These are phyloP conservation scores for Drosophila neotestacea DNA, from an alignment of 2,888 invertebrate genomes.

Conservation along the genomic window DNA sequence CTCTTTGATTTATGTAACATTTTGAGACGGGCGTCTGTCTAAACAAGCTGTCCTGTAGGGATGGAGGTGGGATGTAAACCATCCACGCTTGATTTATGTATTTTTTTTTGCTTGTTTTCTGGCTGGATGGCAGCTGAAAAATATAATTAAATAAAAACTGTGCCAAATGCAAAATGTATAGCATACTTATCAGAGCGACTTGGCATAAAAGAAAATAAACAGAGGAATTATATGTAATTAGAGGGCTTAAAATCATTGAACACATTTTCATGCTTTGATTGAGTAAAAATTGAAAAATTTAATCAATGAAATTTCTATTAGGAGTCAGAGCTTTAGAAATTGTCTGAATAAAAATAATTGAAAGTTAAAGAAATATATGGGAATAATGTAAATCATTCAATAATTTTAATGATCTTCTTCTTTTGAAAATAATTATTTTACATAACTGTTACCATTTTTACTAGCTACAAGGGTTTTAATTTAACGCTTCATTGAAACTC, in stretches of 20 bases:
- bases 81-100: conserved; percentile 52
- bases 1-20: conserved; percentile 54
- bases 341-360: not conserved
- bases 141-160: conserved; percentile 48
- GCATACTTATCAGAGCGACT: conserved; percentile 11
- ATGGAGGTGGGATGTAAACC: conserved; percentile 1
- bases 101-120: conserved; percentile 9
- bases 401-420: not conserved
- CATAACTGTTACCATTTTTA: conserved; percentile 16
- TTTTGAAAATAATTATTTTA: conserved; percentile 1
- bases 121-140: conserved; percentile 27
- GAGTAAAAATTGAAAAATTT: conserved; percentile 32
- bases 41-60: conserved; percentile 29
- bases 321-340: not conserved
- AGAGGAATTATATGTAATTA: conserved; percentile 53
- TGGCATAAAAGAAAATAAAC: conserved; percentile 21
- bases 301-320: conserved; percentile 19
- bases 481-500: conserved; percentile 29
- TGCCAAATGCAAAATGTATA: conserved; percentile 28
- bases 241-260: conserved; percentile 62
- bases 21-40: conserved; percentile 54
- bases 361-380: not conserved
- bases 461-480: conserved; percentile 21
- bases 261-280: conserved; percentile 43
- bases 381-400: too few species aligned